A percentile compares a stretch with the other conserved stretches of the same genome.
Conservation (phyloP, 1,140 invertebrate species). For the Hestina assimilis region DNA sequence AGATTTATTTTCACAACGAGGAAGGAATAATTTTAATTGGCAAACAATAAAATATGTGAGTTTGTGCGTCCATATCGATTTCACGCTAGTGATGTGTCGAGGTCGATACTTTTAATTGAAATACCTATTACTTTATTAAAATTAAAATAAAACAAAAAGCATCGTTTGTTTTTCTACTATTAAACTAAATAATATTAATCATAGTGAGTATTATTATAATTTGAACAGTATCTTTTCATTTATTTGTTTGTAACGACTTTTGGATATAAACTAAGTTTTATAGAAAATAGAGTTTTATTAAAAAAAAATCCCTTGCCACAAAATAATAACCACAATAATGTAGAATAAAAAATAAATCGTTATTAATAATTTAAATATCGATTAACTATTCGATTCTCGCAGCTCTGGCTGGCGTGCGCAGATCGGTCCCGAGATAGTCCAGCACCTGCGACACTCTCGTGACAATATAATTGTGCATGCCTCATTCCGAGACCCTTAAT, state of each 20-base stretch:
- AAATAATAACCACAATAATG: neutral
- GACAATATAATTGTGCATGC: constrained; percentile 75
- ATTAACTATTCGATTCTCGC: no score
- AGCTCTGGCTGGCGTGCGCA: constrained; percentile 51
- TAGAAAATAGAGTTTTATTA: neutral
- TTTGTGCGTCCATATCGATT: constrained; percentile 51
- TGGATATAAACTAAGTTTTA: no score
- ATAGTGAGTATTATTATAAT: no score
- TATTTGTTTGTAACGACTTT: no score
- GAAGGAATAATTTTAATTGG: constrained; percentile 71
- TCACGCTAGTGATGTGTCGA: constrained; percentile 35
- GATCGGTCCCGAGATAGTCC: constrained; percentile 55
- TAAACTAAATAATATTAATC: no score
- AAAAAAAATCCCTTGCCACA: neutral
- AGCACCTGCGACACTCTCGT: constrained; percentile 64
- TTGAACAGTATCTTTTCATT: no score
- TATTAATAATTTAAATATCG: constrained; percentile 26
- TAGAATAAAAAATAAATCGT: constrained; percentile 15
- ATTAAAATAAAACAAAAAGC: neutral
- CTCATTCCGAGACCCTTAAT: constrained; percentile 67
- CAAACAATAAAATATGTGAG: constrained; percentile 70
- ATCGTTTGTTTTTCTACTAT: neutral
- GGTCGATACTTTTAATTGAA: constrained; percentile 28
- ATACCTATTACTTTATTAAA: neutral
- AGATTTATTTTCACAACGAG: constrained; percentile 26